Conservation (phyloP, 2,797 vertebrate genomes). For the Halcyon chelicuti region DNA sequence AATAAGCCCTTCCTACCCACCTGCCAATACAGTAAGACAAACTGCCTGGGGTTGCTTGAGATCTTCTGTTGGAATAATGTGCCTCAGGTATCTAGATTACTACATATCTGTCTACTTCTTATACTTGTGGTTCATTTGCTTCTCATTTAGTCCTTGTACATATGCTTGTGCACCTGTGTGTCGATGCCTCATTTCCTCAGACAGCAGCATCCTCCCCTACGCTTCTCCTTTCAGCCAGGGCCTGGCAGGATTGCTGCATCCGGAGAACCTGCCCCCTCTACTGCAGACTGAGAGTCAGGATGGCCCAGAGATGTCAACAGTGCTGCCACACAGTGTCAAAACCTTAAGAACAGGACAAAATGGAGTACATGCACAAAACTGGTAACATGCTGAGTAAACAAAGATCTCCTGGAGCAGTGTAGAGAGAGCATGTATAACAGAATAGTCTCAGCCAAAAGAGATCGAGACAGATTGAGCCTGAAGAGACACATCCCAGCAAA, state of each 20-base stretch:
- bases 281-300: not conserved
- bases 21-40: not conserved
- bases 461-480: not conserved
- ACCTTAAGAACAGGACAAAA: not conserved
- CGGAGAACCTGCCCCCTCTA: not conserved
- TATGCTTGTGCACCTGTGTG: not conserved
- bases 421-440: not conserved
- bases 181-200: not conserved
- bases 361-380: not conserved
- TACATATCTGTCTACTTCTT: not conserved
- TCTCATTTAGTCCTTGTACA: not conserved
- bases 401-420: accelerated
- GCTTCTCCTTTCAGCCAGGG: not conserved
- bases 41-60: not conserved
- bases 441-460: not conserved
- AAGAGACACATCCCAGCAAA: not conserved
- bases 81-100: not conserved
- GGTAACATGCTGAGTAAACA: not conserved
- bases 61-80: not conserved
- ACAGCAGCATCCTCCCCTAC: not conserved
- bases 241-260: not conserved
- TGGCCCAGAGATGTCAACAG: not conserved
- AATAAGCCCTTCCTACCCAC: not conserved
- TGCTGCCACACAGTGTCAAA: not conserved
- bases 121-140: not conserved